These are phyloP conservation scores for Champsocephalus esox DNA, from an alignment of 2,797 vertebrate species.

Conservation along the genomic window DNA sequence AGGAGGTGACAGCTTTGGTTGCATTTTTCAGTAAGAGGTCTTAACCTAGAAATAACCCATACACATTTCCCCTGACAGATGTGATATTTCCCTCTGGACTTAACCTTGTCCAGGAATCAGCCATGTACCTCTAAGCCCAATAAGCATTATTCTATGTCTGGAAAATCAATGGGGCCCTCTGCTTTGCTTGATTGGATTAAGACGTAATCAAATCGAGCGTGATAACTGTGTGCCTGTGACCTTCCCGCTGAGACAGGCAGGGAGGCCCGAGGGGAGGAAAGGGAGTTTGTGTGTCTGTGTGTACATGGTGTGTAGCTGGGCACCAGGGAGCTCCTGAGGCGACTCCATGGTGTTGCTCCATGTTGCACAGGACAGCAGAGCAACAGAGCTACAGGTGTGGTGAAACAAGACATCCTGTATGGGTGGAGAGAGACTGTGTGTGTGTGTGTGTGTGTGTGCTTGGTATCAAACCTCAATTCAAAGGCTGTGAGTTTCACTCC, in stretches of 20 bases:
- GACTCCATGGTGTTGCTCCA: conserved; percentile 33
- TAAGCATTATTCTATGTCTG: conserved; percentile 77
- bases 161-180: conserved; percentile 80
- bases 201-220: conserved; percentile 81
- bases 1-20: conserved; percentile 32
- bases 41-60: conserved; percentile 26
- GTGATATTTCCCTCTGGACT: conserved; percentile 65
- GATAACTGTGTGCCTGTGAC: conserved; percentile 80
- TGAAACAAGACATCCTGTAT: neutral
- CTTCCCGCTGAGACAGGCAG: conserved; percentile 70
- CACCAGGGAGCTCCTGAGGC: conserved; percentile 33
- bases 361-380: conserved; percentile 29
- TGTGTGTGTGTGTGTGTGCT: neutral
- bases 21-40: conserved; percentile 26
- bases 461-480: neutral
- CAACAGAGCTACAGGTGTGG: conserved; percentile 19
- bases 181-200: conserved; percentile 84
- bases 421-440: neutral
- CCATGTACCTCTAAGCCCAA: conserved; percentile 72
- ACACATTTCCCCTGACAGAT: conserved; percentile 57
- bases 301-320: neutral
- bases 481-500: neutral
- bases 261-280: conserved; percentile 45
- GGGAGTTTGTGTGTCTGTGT: neutral
- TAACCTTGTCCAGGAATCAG: conserved; percentile 79